A percentile compares a stretch with the other conserved stretches of the same genome.
Conservation (phyloP, 2,113 vertebrate species). For the Caranx ignobilis region DNA sequence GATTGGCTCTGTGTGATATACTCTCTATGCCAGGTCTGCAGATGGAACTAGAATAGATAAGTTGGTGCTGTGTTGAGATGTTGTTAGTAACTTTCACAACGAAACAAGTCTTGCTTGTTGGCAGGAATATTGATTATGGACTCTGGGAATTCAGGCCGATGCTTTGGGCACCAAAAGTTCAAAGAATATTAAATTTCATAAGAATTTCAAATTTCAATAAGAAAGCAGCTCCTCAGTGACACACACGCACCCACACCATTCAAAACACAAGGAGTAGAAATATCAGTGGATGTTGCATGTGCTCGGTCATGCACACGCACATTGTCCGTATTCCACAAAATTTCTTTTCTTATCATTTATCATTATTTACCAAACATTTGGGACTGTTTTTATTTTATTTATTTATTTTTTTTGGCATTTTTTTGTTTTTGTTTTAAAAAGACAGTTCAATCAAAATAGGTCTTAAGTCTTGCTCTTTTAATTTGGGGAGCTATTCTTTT, state of each 20-base stretch:
- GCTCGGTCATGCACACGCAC: conserved; percentile 69
- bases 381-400: conserved; percentile 36
- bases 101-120: conserved; percentile 63
- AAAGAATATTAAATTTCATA: conserved; percentile 67
- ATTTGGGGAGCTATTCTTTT: conserved; percentile 51
- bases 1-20: conserved; percentile 70
- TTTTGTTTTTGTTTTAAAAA: conserved; percentile 52
- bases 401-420: conserved; percentile 34
- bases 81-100: conserved; percentile 60
- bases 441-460: conserved; percentile 74
- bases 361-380: conserved; percentile 66
- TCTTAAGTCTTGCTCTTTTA: conserved; percentile 54
- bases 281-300: conserved; percentile 68
- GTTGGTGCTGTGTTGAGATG: conserved; percentile 60
- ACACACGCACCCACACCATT: conserved; percentile 60
- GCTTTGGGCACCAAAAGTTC: conserved; percentile 71
- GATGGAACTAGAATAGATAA: conserved; percentile 66
- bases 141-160: conserved; percentile 65
- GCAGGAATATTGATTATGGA: conserved; percentile 66
- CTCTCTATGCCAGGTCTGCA: conserved; percentile 60
- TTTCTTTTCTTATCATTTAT: conserved; percentile 50
- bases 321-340: conserved; percentile 52
- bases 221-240: conserved; percentile 69
- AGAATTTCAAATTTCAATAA: conserved; percentile 60
- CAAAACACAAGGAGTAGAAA: conserved; percentile 75